Evolutionary conservation across 2,797 vertebrate species (phyloP).

Genomic region (Enteromius thamalakanensis): DNA sequence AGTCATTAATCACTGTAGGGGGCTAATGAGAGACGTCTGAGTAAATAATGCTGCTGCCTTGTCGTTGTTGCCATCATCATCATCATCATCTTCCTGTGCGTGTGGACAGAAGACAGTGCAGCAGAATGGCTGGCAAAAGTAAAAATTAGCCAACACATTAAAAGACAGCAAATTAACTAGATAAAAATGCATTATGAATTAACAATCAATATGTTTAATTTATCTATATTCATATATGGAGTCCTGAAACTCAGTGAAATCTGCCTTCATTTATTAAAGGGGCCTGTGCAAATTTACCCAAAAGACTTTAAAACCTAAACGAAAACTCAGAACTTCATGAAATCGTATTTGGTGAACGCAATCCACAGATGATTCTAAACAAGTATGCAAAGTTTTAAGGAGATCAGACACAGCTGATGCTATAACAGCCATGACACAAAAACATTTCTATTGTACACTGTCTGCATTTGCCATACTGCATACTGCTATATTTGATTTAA

Average conservation of each 20-base stretch:
- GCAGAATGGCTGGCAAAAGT: slow-evolving; percentile 69
- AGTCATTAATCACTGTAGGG: slow-evolving; percentile 56
- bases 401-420: background rate
- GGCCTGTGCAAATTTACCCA: too few species aligned
- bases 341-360: too few species aligned
- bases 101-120: slow-evolving; percentile 74
- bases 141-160: background rate
- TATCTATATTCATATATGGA: background rate
- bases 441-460: background rate
- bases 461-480: background rate
- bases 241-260: background rate
- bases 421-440: background rate
- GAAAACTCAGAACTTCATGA: too few species aligned
- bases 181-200: background rate
- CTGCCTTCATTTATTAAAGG: background rate
- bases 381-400: background rate
- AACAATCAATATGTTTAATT: background rate
- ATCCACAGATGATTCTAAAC: background rate
- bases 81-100: slow-evolving; percentile 39
- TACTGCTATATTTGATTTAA: background rate
- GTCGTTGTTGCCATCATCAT: slow-evolving; percentile 7
- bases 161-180: background rate
- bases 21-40: slow-evolving; percentile 43
- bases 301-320: too few species aligned
- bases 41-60: slow-evolving; percentile 52